Evolutionary conservation across 2,113 vertebrate species (phyloP).

Genomic region (Oreocharis arfaki): DNA sequence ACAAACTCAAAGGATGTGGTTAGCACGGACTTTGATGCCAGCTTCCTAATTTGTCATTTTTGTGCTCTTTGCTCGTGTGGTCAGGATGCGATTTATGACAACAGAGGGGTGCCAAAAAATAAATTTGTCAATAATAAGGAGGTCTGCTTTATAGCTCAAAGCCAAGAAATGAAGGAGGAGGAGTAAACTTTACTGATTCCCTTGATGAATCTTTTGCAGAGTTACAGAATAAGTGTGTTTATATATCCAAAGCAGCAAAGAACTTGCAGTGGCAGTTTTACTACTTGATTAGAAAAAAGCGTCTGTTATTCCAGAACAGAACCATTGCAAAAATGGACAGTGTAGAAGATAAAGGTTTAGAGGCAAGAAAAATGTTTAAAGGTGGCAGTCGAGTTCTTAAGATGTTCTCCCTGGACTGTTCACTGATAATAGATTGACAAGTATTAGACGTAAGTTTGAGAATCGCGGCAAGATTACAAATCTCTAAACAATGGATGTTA

Average conservation of each 20-base stretch:
- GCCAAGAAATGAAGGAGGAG: background rate
- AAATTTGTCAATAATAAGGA: conserved; percentile 36
- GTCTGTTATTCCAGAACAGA: background rate
- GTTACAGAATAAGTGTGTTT: background rate
- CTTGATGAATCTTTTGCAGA: background rate
- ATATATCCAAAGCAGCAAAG: background rate
- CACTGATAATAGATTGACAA: background rate
- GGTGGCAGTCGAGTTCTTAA: background rate
- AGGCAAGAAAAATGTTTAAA: background rate
- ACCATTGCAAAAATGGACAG: background rate
- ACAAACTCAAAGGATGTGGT: conserved; percentile 27
- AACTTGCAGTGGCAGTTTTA: background rate
- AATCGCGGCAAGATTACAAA: background rate
- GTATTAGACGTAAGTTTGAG: background rate
- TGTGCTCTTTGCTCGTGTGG: background rate
- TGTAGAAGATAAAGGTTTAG: background rate
- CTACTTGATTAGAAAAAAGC: background rate
- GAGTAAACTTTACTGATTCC: background rate
- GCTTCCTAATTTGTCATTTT: conserved; percentile 42
- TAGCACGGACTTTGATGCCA: background rate
- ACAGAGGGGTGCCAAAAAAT: conserved; percentile 19
- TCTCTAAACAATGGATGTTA: background rate
- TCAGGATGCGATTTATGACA: conserved; percentile 30
- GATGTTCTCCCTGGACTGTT: background rate
- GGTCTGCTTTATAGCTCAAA: background rate